Conservation (phyloP, 2,888 invertebrate species). For the Catocala nupta region DNA sequence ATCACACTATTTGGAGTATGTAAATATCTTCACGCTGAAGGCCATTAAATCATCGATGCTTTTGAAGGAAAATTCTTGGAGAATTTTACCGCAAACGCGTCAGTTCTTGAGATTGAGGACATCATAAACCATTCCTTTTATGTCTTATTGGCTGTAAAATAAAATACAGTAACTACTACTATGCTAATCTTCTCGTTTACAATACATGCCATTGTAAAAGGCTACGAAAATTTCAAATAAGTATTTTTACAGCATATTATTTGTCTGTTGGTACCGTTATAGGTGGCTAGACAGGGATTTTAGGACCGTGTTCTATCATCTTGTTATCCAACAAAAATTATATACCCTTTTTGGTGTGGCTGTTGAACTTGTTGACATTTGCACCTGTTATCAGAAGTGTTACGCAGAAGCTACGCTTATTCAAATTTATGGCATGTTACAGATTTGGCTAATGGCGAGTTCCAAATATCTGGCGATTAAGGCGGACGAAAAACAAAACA, state of each 20-base stretch:
- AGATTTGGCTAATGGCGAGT: no score
- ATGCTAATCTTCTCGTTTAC: constrained; percentile 11
- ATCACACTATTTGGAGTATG: constrained; percentile 30
- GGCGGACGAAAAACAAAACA: no score
- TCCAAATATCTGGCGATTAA: no score
- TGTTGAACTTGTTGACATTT: neutral
- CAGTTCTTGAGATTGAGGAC: constrained; percentile 20
- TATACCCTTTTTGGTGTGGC: neutral
- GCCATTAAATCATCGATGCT: constrained; percentile 28
- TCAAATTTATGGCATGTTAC: no score
- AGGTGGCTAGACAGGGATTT: neutral
- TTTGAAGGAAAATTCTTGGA: constrained; percentile 34
- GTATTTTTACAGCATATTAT: constrained; percentile 7
- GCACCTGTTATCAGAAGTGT: neutral
- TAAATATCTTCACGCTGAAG: constrained; percentile 27
- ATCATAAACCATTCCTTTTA: constrained; percentile 14
- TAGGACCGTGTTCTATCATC: neutral
- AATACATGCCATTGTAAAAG: constrained; percentile 9
- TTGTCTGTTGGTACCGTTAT: neutral
- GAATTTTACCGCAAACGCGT: constrained; percentile 21
- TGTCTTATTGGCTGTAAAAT: constrained; percentile 14
- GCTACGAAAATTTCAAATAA: constrained; percentile 3
- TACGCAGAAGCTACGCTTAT: no score
- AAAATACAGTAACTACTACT: constrained; percentile 14
- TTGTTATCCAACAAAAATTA: neutral